phyloP scores from a whole-genome alignment of 2,113 vertebrate genomes.

The Taxidea taxus region DNA sequence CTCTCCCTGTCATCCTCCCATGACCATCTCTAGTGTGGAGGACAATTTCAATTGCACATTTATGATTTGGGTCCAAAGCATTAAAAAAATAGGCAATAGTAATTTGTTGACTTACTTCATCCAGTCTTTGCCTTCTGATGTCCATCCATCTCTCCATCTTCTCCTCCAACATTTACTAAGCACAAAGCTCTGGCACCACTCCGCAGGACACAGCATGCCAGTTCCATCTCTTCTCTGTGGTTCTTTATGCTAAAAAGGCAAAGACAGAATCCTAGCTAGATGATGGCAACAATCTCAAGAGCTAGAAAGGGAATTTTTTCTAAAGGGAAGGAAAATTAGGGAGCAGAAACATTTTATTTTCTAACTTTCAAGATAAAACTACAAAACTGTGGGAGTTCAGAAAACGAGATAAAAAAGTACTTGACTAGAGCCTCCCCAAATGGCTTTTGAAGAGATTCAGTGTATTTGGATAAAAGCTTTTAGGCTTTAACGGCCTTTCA shows the following conservation, averaged over 20 bases:
- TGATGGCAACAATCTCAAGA: neutral
- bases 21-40: neutral
- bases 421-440: neutral
- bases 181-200: neutral
- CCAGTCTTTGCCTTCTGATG: neutral
- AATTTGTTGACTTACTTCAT: neutral
- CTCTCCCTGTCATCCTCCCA: neutral
- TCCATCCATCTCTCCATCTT: neutral
- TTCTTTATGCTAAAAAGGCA: neutral
- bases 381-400: neutral
- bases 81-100: neutral
- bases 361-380: neutral
- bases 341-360: slow-evolving; percentile 57
- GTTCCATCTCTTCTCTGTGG: neutral
- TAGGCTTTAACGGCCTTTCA: neutral
- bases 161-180: neutral
- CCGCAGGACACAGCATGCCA: neutral
- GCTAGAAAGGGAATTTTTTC: neutral
- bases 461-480: slow-evolving; percentile 21
- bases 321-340: slow-evolving; percentile 27
- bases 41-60: neutral
- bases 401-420: slow-evolving; percentile 52
- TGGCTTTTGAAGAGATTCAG: slow-evolving; percentile 28
- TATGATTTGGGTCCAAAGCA: neutral
- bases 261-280: neutral